A percentile compares a stretch with the other conserved stretches of the same genome.
Conservation (phyloP, 2,797 vertebrate species). For the Chromis chromis region DNA sequence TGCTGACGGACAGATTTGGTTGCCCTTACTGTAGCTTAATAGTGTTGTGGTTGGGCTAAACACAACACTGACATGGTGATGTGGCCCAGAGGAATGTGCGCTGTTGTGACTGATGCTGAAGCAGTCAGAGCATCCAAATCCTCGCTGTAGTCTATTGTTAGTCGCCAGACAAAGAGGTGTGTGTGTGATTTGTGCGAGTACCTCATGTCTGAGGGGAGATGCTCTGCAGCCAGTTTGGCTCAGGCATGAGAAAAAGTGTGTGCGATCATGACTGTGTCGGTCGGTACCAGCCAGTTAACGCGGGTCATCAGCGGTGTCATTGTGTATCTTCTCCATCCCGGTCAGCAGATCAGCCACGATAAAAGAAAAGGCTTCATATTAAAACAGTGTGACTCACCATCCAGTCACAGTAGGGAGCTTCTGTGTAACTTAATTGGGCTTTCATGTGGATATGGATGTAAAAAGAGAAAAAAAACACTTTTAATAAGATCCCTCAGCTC, state of each 20-base stretch:
- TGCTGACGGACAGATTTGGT: constrained; percentile 10
- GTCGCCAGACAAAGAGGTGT: constrained; percentile 67
- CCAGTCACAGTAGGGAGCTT: constrained; percentile 45
- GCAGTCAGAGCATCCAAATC: constrained; percentile 54
- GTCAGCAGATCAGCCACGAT: constrained; percentile 61
- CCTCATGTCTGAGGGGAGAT: constrained; percentile 63
- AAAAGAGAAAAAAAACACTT: not conserved
- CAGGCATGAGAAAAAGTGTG: constrained; percentile 36
- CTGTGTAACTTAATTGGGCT: constrained; percentile 22
- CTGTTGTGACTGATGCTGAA: constrained; percentile 56
- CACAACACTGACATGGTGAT: constrained; percentile 41
- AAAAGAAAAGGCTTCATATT: constrained; percentile 29
- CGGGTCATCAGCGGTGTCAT: constrained; percentile 60
- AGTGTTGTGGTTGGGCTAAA: constrained; percentile 46
- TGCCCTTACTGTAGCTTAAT: not conserved
- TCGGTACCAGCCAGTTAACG: constrained; percentile 62
- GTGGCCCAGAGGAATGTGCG: constrained; percentile 56
- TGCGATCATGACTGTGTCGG: constrained; percentile 56
- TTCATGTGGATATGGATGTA: constrained; percentile 22
- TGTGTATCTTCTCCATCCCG: constrained; percentile 42
- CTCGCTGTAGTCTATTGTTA: constrained; percentile 71
- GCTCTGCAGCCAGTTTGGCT: constrained; percentile 27
- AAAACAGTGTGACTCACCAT: constrained; percentile 55
- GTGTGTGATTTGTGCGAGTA: constrained; percentile 51
- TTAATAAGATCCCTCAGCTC: constrained; percentile 11